A percentile compares a stretch with the other conserved stretches of the same genome.
phyloP scores from a whole-genome alignment of 1,140 invertebrate species.

The Rhagoletis zephyria region DNA sequence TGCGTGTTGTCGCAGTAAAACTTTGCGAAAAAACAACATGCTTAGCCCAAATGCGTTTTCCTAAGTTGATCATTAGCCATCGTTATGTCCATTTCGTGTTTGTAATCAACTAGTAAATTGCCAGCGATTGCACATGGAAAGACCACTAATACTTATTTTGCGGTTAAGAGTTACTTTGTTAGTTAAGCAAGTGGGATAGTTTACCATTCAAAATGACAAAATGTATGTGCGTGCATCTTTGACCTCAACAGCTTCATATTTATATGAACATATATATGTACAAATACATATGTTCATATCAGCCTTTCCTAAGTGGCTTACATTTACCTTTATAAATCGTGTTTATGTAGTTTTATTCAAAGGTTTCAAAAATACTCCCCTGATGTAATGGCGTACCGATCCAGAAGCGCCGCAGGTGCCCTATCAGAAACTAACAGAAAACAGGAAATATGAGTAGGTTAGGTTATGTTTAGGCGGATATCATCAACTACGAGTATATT shows the following conservation, averaged over 20 bases:
- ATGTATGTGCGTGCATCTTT: neutral
- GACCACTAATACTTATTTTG: neutral
- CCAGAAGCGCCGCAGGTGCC: too few species aligned
- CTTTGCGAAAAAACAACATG: neutral
- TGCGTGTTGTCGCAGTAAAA: neutral
- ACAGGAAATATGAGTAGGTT: too few species aligned
- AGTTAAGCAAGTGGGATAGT: neutral
- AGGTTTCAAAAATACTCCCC: too few species aligned
- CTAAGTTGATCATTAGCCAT: slow-evolving; percentile 31
- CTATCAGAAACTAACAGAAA: too few species aligned
- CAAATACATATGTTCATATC: too few species aligned
- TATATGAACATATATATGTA: too few species aligned
- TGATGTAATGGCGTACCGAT: too few species aligned
- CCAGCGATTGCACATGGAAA: slow-evolving; percentile 2
- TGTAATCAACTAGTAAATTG: slow-evolving; percentile 13
- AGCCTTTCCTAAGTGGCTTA: too few species aligned
- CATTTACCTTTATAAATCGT: too few species aligned
- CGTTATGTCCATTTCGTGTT: slow-evolving; percentile 2
- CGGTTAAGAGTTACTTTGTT: neutral
- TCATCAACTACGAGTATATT: too few species aligned
- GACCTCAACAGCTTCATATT: neutral
- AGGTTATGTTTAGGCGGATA: too few species aligned
- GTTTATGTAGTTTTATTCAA: too few species aligned
- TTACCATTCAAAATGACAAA: neutral
- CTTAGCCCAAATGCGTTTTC: neutral